Evolutionary conservation across 2,113 vertebrate genomes (phyloP), one percentile per base, ranked within the genome.

Genomic region (Zonotrichia leucophrys): DNA sequence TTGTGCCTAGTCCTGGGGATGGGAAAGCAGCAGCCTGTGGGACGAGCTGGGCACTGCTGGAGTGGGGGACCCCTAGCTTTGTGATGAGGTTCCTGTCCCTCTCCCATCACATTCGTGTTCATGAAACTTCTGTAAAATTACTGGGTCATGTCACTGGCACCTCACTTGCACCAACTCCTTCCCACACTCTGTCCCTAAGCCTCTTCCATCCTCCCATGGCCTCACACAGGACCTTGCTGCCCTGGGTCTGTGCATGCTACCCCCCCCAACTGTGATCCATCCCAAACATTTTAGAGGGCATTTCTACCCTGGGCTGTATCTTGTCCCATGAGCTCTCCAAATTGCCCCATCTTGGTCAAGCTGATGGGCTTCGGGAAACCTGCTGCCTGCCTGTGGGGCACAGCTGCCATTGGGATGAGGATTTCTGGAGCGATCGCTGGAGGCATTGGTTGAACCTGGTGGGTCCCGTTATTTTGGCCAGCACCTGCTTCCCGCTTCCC

Each of bases 61-160:
- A 35, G 12, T 37, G 37, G 19, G n/a, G 15, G 22, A 49, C 25
- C 8, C 4, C 4, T 41, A 33, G 35, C 33, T 92, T 83, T 3
- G 0, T 4, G 1, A 12, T 3, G 1, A 18, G 22, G 9, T 46
- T 13, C 20, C 23, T 55, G 41, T 21, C 27, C n/a, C 46, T 81
- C 4, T 2, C 44, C 25, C 0, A 0, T 58, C 67, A 67, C 62
- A 25, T 70, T 85, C 0, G 0, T 27, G 19, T 59, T 72, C 33
- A 15, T 50, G 14, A 46, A 85, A 5, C 89, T 86, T 63, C 27
- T 83, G 76, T 66, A 73, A 95, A 94, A 92, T 56, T 2, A 8
- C 83, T 94, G 35, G 12, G 59, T 87, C 83, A 52, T 27, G 58
- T n/a, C 2, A 4, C 30, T 44, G n/a, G 24, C 42, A 52, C 69